phyloP scores from a whole-genome alignment of 2,113 vertebrate species.

The Dipodomys spectabilis region DNA sequence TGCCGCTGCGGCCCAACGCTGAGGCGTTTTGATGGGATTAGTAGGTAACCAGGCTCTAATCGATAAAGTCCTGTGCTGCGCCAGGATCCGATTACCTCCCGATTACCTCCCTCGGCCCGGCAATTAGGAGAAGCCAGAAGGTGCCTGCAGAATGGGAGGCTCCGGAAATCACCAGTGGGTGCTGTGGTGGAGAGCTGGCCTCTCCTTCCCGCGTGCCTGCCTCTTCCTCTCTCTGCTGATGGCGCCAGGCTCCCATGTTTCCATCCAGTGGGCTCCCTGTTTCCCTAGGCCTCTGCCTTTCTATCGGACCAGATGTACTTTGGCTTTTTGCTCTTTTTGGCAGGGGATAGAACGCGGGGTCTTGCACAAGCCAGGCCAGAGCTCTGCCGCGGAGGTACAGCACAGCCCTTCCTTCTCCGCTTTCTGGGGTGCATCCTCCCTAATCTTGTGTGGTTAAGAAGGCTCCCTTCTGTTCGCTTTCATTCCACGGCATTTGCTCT shows the following conservation, averaged over 20 bases:
- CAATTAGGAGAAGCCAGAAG: conserved; percentile 79
- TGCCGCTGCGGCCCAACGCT: conserved; percentile 71
- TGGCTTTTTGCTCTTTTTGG: no score
- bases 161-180: conserved; percentile 80
- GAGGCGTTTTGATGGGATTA: conserved; percentile 74
- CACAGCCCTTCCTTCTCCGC: not conserved
- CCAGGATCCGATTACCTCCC: conserved; percentile 78
- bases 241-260: not conserved
- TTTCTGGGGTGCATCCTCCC: not conserved
- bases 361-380: no score
- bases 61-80: conserved; percentile 79
- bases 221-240: not conserved
- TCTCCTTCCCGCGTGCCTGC: no score
- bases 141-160: conserved; percentile 71
- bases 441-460: no score
- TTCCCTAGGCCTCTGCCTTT: no score
- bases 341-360: no score
- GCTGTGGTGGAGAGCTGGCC: conserved; percentile 45
- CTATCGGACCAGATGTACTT: no score
- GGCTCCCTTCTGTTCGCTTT: not conserved
- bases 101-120: conserved; percentile 65
- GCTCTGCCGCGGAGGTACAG: no score
- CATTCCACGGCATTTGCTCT: no score
- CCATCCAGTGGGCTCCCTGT: fast-evolving
- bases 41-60: conserved; percentile 78